These are phyloP conservation scores for Oreochromis aureus DNA, from an alignment of 2,113 vertebrate genomes.

Conservation along the genomic window DNA sequence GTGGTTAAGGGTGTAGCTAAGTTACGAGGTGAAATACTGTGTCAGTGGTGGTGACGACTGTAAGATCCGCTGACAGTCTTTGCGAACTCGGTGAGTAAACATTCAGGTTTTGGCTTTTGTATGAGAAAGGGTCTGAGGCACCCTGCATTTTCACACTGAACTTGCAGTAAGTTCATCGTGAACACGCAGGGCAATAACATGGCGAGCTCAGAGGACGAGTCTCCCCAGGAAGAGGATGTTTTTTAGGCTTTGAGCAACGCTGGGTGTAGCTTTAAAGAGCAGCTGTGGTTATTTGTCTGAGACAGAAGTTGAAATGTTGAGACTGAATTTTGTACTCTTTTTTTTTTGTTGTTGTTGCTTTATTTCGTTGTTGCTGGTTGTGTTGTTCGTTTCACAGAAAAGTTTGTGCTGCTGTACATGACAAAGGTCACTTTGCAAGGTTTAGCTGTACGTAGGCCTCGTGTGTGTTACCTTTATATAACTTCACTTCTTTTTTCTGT, in stretches of 20 bases:
- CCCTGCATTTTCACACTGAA: background rate
- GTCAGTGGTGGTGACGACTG: background rate
- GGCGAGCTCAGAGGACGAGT: background rate
- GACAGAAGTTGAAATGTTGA: background rate
- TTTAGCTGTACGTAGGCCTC: background rate
- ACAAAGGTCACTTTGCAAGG: background rate
- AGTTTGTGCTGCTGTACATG: background rate
- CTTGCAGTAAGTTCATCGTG: background rate
- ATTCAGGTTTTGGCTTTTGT: background rate
- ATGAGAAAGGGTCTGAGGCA: background rate
- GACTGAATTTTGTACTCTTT: background rate
- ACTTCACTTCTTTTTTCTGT: background rate
- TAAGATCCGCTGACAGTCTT: background rate
- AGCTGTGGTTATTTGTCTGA: background rate
- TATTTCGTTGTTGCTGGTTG: background rate
- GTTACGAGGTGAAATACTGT: background rate
- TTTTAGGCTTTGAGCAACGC: background rate
- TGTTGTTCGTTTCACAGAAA: background rate
- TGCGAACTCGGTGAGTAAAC: conserved; percentile 22
- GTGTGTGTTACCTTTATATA: background rate
- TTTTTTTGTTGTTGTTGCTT: background rate
- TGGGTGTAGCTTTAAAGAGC: background rate
- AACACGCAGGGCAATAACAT: background rate
- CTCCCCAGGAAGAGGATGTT: background rate
- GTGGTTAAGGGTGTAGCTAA: background rate